Percentiles rank a stretch among this genome's conserved stretches.
Evolutionary conservation across 37 sponge, comb jelly and placozoan species (phyloP).

Genomic region (Crambe crambe): DNA sequence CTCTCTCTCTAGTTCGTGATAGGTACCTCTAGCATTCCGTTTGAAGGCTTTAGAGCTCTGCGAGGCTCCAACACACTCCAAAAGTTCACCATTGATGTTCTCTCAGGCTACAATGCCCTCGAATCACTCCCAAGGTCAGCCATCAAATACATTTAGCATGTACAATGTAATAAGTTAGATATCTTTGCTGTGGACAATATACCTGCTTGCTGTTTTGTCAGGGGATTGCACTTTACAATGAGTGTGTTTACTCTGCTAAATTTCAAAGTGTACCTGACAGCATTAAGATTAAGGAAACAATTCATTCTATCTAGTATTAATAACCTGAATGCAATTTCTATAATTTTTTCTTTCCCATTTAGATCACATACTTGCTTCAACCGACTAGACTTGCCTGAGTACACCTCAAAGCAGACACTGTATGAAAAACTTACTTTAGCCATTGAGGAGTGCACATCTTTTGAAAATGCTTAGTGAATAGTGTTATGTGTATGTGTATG

Average conservation of each 20-base stretch:
- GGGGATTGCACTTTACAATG: background rate
- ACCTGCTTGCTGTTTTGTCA: background rate
- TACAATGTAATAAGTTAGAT: background rate
- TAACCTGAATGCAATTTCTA: too few relatives aligned
- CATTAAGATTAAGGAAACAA: too few relatives aligned
- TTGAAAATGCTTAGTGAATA: constrained; percentile 58
- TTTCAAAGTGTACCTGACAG: constrained; percentile 1
- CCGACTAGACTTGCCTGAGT: constrained; percentile 77
- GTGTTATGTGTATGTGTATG: constrained; percentile 2
- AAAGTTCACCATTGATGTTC: constrained; percentile 73
- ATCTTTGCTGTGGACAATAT: background rate
- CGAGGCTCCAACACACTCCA: constrained; percentile 45
- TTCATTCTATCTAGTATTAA: too few relatives aligned
- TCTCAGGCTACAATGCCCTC: background rate
- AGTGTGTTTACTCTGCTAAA: background rate
- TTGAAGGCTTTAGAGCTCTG: constrained; percentile 89
- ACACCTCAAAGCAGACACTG: constrained; percentile 47
- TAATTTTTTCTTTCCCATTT: background rate
- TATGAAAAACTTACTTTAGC: constrained; percentile 76
- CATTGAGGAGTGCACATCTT: constrained; percentile 76
- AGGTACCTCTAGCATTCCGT: constrained; percentile 90
- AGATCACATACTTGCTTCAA: constrained; percentile 92
- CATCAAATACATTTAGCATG: too few relatives aligned
- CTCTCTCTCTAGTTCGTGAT: constrained; percentile 75
- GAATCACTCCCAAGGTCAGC: constrained; percentile 58